phyloP scores from a whole-genome alignment of 2,888 invertebrate species.

The Heteropelma amictum region DNA sequence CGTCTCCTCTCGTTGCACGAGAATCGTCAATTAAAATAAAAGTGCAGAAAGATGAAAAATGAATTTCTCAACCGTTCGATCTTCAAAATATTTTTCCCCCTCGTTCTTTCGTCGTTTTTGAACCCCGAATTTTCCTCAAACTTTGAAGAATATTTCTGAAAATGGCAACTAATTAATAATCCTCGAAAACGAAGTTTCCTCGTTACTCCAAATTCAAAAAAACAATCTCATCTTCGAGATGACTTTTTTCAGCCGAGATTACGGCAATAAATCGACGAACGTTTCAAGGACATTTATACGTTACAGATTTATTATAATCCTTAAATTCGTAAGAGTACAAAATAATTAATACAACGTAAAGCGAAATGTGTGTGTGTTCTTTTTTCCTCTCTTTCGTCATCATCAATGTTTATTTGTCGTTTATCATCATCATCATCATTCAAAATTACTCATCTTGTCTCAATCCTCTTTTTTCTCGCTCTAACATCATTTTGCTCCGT shows the following conservation, averaged over 20 bases:
- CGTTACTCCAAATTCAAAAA: too few relatives aligned
- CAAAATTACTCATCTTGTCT: conserved; percentile 12
- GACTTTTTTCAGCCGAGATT: neutral
- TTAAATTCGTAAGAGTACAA: conserved; percentile 73
- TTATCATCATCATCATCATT: conserved; percentile 40
- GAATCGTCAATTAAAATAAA: too few relatives aligned
- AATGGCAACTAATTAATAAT: too few relatives aligned
- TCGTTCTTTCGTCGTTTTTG: too few relatives aligned
- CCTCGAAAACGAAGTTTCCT: too few relatives aligned
- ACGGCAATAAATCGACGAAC: conserved; percentile 34
- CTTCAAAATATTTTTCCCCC: too few relatives aligned
- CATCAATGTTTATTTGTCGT: conserved; percentile 41
- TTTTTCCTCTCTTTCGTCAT: conserved; percentile 31
- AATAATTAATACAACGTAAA: conserved; percentile 73
- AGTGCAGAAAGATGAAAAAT: too few relatives aligned
- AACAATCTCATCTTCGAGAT: neutral
- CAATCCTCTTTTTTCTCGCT: conserved; percentile 26
- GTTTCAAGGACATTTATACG: conserved; percentile 59
- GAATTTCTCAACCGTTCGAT: too few relatives aligned
- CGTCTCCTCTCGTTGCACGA: too few relatives aligned
- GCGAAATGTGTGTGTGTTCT: conserved; percentile 60
- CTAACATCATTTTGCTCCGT: conserved; percentile 3
- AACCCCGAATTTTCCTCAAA: too few relatives aligned
- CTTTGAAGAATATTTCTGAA: too few relatives aligned
- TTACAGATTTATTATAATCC: conserved; percentile 71